Evolutionary conservation across 2,113 vertebrate species (phyloP).

Genomic region (Pseudopipra pipra): DNA sequence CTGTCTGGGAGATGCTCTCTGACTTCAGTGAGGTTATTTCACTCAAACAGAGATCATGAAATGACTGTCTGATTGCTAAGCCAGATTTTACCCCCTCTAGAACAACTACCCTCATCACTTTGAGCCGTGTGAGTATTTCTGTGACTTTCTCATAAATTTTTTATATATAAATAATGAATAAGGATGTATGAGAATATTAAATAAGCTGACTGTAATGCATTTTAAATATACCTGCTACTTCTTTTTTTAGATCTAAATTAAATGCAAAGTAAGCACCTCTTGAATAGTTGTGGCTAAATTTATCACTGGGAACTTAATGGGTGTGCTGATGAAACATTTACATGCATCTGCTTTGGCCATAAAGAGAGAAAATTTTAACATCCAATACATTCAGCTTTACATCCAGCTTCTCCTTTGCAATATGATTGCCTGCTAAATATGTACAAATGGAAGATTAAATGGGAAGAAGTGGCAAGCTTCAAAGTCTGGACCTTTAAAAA

Average conservation of each 20-base stretch:
- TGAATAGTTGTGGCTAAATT: constrained; percentile 28
- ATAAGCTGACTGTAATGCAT: constrained; percentile 34
- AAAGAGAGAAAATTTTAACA: not conserved
- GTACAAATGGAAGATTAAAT: not conserved
- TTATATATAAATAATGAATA: not conserved
- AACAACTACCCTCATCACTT: not conserved
- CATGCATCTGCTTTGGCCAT: constrained; percentile 7
- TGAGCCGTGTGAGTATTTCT: not conserved
- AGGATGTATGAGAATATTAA: constrained; percentile 31
- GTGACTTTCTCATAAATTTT: constrained; percentile 5
- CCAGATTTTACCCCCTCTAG: not conserved
- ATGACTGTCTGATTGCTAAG: not conserved
- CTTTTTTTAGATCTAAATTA: constrained; percentile 41
- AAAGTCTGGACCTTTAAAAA: not conserved
- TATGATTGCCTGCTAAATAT: not conserved
- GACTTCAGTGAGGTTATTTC: not conserved
- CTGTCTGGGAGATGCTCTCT: not conserved
- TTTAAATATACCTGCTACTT: constrained; percentile 25
- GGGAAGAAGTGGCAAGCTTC: not conserved
- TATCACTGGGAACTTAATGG: constrained; percentile 38
- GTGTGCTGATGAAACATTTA: constrained; percentile 46
- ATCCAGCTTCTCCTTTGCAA: not conserved
- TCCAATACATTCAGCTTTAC: not conserved
- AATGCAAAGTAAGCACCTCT: constrained; percentile 45
- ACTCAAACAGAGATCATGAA: not conserved